These are phyloP conservation scores for Odocoileus virginianus DNA, from an alignment of 2,113 vertebrate genomes.

Conservation along the genomic window DNA sequence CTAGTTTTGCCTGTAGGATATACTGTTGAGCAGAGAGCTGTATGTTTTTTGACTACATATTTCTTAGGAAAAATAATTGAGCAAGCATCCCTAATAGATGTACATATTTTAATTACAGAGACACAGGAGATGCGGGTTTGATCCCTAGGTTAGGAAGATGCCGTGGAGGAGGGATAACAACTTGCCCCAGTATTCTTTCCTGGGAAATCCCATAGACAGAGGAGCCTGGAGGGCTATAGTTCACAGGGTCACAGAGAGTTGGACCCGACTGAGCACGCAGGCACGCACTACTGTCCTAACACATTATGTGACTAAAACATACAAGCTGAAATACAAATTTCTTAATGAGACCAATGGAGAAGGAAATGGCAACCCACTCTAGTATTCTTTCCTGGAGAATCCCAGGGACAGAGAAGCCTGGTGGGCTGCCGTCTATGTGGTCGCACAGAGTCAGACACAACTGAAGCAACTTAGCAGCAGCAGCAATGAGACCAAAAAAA, in stretches of 20 bases:
- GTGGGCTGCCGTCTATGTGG: neutral
- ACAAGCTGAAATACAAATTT: neutral
- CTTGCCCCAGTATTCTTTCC: neutral
- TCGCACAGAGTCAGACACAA: neutral
- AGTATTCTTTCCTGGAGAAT: neutral
- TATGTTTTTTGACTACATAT: neutral
- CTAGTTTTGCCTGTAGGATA: neutral
- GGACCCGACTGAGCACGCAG: rapidly evolving
- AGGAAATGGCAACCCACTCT: neutral
- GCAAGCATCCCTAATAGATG: neutral
- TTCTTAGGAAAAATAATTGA: neutral
- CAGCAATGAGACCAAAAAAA: neutral
- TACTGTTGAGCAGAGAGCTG: neutral
- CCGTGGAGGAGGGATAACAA: neutral
- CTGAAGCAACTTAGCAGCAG: neutral
- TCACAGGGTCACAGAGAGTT: neutral
- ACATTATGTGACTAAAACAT: neutral
- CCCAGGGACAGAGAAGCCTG: neutral
- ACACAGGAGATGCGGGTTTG: neutral
- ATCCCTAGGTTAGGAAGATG: neutral
- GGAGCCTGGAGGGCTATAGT: neutral
- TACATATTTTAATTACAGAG: neutral
- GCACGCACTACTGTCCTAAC: neutral
- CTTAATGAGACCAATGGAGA: neutral
- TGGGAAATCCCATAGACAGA: neutral